phyloP scores from a whole-genome alignment of 2,888 invertebrate genomes.

The Metacarcinus magister region DNA sequence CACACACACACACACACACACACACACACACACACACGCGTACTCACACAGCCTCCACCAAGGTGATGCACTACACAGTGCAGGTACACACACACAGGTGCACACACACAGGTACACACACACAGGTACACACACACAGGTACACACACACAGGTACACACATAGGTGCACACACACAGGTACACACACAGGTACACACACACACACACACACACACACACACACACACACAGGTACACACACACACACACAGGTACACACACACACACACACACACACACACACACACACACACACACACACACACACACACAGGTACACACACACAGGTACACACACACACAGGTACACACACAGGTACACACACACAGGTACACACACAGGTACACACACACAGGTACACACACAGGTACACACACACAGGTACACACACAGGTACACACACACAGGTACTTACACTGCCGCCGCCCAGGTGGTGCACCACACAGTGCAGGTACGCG shows the following conservation, averaged over 20 bases:
- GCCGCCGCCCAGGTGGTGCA: slow-evolving; percentile 76
- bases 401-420: slow-evolving; percentile 62
- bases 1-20: too few species aligned
- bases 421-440: background rate
- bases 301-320: slow-evolving; percentile 26
- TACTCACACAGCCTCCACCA: too few species aligned
- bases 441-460: slow-evolving; percentile 74
- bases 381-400: slow-evolving; percentile 17
- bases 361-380: background rate
- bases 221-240: background rate
- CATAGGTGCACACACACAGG: too few species aligned
- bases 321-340: too few species aligned
- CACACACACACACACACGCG: too few species aligned
- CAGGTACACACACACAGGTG: too few species aligned
- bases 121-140: too few species aligned
- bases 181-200: slow-evolving; percentile 49
- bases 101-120: too few species aligned
- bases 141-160: too few species aligned
- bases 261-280: background rate
- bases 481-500: slow-evolving; percentile 80
- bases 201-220: background rate
- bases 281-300: slow-evolving; percentile 26
- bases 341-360: background rate
- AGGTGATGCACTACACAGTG: too few species aligned
- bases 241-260: background rate